Conservation (phyloP, 2,113 vertebrate genomes). For the Microtus oregoni region DNA sequence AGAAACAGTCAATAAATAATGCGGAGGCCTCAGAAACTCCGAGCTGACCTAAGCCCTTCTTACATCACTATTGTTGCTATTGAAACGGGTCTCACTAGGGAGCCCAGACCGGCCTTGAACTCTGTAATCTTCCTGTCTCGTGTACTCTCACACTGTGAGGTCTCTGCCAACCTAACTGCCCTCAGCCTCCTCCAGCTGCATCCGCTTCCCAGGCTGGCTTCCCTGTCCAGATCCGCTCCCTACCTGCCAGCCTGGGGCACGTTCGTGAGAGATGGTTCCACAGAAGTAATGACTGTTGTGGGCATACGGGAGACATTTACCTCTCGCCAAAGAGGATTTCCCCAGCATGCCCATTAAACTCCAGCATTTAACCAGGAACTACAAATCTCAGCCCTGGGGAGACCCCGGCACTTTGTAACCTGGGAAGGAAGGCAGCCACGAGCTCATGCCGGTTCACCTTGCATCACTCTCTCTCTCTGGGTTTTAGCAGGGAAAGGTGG, state of each 20-base stretch:
- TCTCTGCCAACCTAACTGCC: neutral
- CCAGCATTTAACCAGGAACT: constrained; percentile 58
- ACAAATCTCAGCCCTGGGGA: constrained; percentile 44
- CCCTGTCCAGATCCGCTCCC: neutral
- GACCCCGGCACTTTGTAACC: constrained; percentile 2
- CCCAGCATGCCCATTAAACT: constrained; percentile 62
- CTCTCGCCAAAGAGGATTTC: constrained; percentile 49
- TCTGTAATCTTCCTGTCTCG: neutral
- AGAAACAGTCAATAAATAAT: neutral
- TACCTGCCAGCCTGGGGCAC: neutral
- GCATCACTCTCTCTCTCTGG: neutral
- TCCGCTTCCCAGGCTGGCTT: neutral
- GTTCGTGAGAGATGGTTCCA: constrained; percentile 19
- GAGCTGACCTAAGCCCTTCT: neutral
- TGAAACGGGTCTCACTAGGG: neutral
- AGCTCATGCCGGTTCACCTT: neutral
- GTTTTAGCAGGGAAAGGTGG: neutral
- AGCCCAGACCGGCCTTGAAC: neutral
- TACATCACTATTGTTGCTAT: neutral
- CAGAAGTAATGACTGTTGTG: neutral
- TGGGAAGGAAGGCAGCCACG: neutral
- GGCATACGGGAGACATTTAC: constrained; percentile 49
- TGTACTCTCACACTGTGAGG: neutral
- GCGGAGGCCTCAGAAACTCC: too few species aligned
- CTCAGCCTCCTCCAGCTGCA: neutral